Conservation (phyloP, 2,797 vertebrate genomes). For the Rhynchotus rufescens region DNA sequence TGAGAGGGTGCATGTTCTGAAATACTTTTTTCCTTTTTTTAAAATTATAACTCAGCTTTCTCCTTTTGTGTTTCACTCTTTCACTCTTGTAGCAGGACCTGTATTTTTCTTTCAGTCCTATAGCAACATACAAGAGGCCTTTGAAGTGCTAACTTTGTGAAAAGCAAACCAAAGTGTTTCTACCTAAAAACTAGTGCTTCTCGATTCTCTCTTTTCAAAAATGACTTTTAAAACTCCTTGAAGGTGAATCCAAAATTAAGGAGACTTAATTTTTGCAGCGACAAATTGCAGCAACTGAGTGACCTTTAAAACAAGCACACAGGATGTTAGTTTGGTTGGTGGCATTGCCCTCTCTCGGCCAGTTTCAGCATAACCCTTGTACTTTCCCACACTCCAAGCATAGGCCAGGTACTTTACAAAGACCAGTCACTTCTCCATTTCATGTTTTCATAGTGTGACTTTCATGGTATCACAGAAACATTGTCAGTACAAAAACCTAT, state of each 20-base stretch:
- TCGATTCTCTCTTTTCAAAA: background rate
- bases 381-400: background rate
- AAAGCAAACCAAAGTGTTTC: background rate
- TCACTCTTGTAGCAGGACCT: background rate
- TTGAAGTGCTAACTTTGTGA: background rate
- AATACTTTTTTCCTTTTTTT: background rate
- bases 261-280: background rate
- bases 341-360: slow-evolving; percentile 63
- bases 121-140: background rate
- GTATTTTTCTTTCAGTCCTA: background rate
- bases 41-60: background rate
- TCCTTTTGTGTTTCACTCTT: background rate
- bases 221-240: background rate
- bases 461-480: background rate
- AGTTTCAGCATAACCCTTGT: background rate
- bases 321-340: background rate
- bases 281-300: background rate
- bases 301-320: background rate
- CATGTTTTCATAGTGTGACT: background rate
- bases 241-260: background rate
- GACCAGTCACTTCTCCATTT: background rate
- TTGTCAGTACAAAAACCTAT: background rate
- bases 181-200: background rate
- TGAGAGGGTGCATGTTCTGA: background rate
- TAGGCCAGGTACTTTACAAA: background rate